phyloP scores from a whole-genome alignment of 2,888 invertebrate genomes.

The Eumerus sabulonum region DNA sequence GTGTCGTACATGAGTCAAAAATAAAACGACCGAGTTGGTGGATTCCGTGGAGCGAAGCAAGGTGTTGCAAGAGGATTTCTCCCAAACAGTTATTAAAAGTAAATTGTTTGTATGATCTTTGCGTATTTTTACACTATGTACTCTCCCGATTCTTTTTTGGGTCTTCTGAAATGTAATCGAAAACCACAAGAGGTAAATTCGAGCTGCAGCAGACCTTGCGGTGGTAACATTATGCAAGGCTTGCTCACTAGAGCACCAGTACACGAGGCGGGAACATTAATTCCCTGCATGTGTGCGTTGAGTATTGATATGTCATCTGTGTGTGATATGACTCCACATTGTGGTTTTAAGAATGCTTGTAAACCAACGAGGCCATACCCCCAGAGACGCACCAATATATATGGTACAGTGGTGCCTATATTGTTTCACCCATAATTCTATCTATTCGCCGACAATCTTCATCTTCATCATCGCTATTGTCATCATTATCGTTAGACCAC shows the following conservation, averaged over 20 bases:
- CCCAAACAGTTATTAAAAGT: too few species aligned
- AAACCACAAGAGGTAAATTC: conserved; percentile 54
- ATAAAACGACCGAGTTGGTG: not conserved
- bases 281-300: conserved; percentile 15
- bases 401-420: too few species aligned
- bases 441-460: conserved; percentile 39
- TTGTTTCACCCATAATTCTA: too few species aligned
- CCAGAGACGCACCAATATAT: conserved; percentile 5
- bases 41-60: too few species aligned
- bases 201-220: conserved; percentile 23
- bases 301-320: conserved; percentile 59
- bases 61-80: too few species aligned
- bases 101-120: too few species aligned
- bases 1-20: conserved; percentile 2
- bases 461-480: not conserved
- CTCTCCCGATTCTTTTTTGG: conserved; percentile 11
- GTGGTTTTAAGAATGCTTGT: conserved; percentile 34
- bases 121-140: conserved; percentile 2
- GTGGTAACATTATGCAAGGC: conserved; percentile 47
- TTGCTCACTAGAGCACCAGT: too few species aligned
- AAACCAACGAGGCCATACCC: conserved; percentile 38
- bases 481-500: too few species aligned
- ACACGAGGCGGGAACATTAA: not conserved
- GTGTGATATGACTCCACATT: conserved; percentile 54
- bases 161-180: conserved; percentile 16